phyloP scores from a whole-genome alignment of 2,797 vertebrate genomes.

The Tangara arthus region DNA sequence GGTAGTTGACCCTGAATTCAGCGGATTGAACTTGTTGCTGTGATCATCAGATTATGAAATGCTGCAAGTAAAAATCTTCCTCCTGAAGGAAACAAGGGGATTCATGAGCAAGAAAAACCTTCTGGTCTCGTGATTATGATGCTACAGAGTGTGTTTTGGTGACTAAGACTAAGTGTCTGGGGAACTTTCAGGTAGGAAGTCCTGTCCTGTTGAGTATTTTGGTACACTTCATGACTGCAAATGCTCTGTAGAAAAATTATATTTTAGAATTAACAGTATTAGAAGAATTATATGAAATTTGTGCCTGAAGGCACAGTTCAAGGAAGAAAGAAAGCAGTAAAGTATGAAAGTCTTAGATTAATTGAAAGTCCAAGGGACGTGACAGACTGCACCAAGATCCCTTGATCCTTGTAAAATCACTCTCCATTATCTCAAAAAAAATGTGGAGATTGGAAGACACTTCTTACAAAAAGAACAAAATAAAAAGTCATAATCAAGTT shows the following conservation, averaged over 20 bases:
- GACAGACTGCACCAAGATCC: neutral
- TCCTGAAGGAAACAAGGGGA: neutral
- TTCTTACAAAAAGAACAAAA: neutral
- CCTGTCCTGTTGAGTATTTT: neutral
- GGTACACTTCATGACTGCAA: neutral
- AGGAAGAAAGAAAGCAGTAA: neutral
- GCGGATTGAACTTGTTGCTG: neutral
- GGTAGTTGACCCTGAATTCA: neutral
- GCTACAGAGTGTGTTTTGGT: neutral
- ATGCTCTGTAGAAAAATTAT: neutral
- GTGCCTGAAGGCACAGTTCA: neutral
- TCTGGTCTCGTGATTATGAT: neutral
- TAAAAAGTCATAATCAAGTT: neutral
- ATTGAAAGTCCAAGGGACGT: neutral
- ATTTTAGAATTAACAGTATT: neutral
- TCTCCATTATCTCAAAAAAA: neutral
- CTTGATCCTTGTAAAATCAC: neutral
- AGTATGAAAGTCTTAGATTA: neutral
- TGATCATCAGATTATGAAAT: neutral
- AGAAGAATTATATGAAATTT: neutral
- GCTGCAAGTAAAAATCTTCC: neutral
- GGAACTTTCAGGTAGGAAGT: neutral
- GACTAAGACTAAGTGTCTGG: neutral
- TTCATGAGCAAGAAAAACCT: neutral
- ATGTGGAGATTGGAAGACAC: neutral